Evolutionary conservation across 2,113 vertebrate species (phyloP), one percentile per base, ranked within the genome.

Genomic region (Malurus elegans): DNA sequence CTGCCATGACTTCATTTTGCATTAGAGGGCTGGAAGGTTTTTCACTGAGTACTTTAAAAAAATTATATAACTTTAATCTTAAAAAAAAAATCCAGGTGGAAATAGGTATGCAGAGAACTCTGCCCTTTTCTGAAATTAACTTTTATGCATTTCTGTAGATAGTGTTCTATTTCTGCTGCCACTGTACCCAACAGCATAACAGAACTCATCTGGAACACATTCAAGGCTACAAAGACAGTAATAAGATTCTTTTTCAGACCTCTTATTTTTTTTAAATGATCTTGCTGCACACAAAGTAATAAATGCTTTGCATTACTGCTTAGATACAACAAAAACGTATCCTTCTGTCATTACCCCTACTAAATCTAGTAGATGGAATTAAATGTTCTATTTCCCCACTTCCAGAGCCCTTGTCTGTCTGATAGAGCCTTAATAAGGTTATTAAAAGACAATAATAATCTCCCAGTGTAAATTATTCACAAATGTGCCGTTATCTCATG

Each of bases 381-480:
- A 56, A 82, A 69, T 32, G 18, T 74, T 73, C 45, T 86, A 24
- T 90, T 92, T 72, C 76, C 47, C 29, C 48, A 23, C 19, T 90
- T 88, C 56, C 50, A 25, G 40, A 82, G 10, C 3, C 32, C 40
- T 74, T 74, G 16, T 72, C 14, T 90, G 44, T 66, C 34, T 82
- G 56, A 76, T 45, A 85, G 38, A 81, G 42, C 40, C 67, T 65
- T 85, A 90, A 87, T 75, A 92, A 61, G 14, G 64, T 93, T 94
- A 83, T 96, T 95, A 88, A 75, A 94, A 78, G 29, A 54, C 71
- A 94, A 91, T 88, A 95, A 91, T 79, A 23, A 91, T 94, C 50
- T 94, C 54, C 28, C 20, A 60, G 62, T 75, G 67, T 56, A 93
- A 96, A 84, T 82, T 51, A 85, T 93, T 96, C 83, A 93, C 61